A percentile compares a stretch with the other conserved stretches of the same genome.
phyloP scores from a whole-genome alignment of 2,888 invertebrate genomes.

The Drosophila kuntzei region DNA sequence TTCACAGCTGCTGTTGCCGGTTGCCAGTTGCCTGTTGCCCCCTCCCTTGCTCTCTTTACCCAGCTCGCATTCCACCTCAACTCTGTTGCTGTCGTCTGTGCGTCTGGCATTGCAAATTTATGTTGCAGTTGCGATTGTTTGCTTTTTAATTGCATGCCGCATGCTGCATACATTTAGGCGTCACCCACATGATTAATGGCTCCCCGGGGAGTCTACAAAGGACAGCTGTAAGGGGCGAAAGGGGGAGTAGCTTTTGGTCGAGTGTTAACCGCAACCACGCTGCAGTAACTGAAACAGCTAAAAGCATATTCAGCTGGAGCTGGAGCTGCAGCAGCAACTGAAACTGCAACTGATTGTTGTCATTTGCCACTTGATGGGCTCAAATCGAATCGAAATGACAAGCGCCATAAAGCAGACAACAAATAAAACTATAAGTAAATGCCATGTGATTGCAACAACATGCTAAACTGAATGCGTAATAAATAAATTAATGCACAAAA shows the following conservation, averaged over 20 bases:
- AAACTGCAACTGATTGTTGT: constrained; percentile 66
- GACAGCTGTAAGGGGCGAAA: not conserved
- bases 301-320: constrained; percentile 1
- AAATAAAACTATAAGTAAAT: constrained; percentile 23
- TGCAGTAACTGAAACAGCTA: constrained; percentile 38
- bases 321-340: not conserved
- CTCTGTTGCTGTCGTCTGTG: constrained; percentile 26
- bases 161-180: constrained; percentile 66
- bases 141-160: constrained; percentile 68
- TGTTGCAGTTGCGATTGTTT: constrained; percentile 58
- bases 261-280: constrained; percentile 60
- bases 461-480: constrained; percentile 27
- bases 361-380: constrained; percentile 72
- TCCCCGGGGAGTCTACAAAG: constrained; percentile 38
- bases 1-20: constrained; percentile 27
- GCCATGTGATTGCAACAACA: constrained; percentile 23
- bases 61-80: not conserved
- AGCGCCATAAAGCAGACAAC: constrained; percentile 43
- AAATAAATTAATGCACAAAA: constrained; percentile 31
- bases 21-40: not conserved
- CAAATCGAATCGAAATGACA: constrained; percentile 59
- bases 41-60: not conserved
- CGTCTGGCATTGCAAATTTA: constrained; percentile 61
- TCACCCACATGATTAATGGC: constrained; percentile 72
- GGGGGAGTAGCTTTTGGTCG: not conserved